These are phyloP conservation scores for Vollenhovia emeryi DNA, from an alignment of 1,140 invertebrate species.

Conservation along the genomic window DNA sequence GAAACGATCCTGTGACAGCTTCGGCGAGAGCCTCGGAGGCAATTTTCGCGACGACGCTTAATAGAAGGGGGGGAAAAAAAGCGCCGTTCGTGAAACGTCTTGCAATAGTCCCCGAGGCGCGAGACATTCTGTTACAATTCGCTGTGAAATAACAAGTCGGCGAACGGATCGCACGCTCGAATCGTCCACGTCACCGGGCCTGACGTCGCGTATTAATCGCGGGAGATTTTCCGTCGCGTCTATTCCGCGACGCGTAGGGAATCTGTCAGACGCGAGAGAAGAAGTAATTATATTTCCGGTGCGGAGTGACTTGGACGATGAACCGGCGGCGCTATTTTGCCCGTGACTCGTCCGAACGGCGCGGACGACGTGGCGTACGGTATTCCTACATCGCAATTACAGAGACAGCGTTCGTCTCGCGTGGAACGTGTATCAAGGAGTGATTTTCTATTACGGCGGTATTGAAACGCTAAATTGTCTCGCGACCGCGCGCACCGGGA, in stretches of 20 bases:
- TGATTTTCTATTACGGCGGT: constrained; percentile 56
- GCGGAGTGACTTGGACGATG: constrained; percentile 54
- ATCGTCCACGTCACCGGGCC: constrained; percentile 15
- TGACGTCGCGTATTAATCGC: constrained; percentile 49
- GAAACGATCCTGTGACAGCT: constrained; percentile 15
- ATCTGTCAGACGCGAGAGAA: constrained; percentile 50
- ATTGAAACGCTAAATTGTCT: constrained; percentile 59
- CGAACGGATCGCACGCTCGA: constrained; percentile 4
- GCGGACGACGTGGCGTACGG: background rate
- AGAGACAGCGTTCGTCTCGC: constrained; percentile 40
- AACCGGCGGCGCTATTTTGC: constrained; percentile 45
- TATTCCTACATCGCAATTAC: constrained; percentile 53
- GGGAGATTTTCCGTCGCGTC: constrained; percentile 44
- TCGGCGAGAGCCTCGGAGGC: constrained; percentile 23
- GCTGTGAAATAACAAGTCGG: constrained; percentile 38
- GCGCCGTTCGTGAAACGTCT: background rate
- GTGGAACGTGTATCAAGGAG: constrained; percentile 45
- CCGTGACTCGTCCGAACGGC: constrained; percentile 44
- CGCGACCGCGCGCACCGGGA: constrained; percentile 35
- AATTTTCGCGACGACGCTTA: constrained; percentile 22
- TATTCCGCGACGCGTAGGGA: constrained; percentile 6
- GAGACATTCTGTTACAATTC: constrained; percentile 29
- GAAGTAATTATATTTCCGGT: constrained; percentile 58
- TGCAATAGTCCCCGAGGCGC: background rate
- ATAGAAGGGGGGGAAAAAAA: background rate